Conservation (phyloP, 2,113 vertebrate species). For the Triplophysa siluroides region DNA sequence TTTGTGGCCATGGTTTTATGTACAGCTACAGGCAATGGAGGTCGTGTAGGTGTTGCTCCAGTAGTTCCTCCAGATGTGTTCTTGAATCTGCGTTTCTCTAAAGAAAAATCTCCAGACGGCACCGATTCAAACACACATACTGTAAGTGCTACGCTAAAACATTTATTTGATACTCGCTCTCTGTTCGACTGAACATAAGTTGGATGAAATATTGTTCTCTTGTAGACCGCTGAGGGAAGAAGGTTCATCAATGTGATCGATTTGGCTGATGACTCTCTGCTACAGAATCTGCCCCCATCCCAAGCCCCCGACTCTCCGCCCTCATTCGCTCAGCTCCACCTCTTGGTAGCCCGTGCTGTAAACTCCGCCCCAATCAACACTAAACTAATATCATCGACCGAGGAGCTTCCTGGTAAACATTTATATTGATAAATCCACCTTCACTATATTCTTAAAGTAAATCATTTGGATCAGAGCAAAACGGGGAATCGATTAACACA, state of each 20-base stretch:
- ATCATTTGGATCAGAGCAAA: no score
- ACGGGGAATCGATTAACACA: no score
- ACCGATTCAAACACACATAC: slow-evolving; percentile 49
- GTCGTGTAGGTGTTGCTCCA: slow-evolving; percentile 32
- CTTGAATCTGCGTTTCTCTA: slow-evolving; percentile 60
- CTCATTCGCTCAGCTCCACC: slow-evolving; percentile 73
- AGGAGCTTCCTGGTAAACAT: slow-evolving; percentile 55
- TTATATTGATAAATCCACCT: neutral
- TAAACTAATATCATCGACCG: neutral
- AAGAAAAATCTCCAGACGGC: slow-evolving; percentile 43
- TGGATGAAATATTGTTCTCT: neutral
- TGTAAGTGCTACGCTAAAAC: slow-evolving; percentile 62
- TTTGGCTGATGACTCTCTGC: slow-evolving; percentile 72
- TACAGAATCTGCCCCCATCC: slow-evolving; percentile 62
- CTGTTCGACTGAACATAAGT: neutral
- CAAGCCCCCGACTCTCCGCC: slow-evolving; percentile 34
- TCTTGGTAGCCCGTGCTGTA: slow-evolving; percentile 67
- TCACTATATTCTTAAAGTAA: no score
- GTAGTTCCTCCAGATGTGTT: slow-evolving; percentile 57
- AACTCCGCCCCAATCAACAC: slow-evolving; percentile 45
- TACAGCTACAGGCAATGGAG: neutral
- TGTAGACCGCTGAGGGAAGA: slow-evolving; percentile 61
- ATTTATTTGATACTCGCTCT: no score
- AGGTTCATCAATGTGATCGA: slow-evolving; percentile 81
- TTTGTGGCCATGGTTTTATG: neutral